Evolutionary conservation across 2,888 invertebrate genomes (phyloP).

Genomic region (Phaonia tiefii): DNA sequence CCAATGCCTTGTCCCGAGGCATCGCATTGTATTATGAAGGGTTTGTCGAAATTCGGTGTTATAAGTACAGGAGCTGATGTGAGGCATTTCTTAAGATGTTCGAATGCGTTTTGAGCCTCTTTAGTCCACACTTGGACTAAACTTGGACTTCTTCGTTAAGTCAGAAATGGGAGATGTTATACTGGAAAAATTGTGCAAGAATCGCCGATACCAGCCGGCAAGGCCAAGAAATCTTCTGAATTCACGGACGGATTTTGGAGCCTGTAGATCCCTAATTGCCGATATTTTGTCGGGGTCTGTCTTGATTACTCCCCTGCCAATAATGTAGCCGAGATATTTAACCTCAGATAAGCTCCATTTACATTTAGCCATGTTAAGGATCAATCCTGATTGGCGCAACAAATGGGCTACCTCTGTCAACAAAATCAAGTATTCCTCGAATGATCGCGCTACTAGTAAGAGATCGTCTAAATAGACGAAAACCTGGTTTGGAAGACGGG

Average conservation of each 20-base stretch:
- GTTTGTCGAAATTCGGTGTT: too few species aligned
- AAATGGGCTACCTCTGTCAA: constrained; percentile 15
- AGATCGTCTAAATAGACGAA: constrained; percentile 57
- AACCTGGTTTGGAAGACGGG: constrained; percentile 16
- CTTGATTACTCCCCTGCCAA: constrained; percentile 36
- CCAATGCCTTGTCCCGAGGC: too few species aligned
- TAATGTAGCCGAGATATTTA: constrained; percentile 40
- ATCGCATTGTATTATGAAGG: too few species aligned
- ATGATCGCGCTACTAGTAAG: too few species aligned
- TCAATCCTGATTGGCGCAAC: constrained; percentile 39
- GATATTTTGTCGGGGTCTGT: constrained; percentile 39
- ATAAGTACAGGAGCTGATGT: too few species aligned
- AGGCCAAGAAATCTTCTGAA: constrained; percentile 55
- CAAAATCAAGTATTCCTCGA: too few species aligned
- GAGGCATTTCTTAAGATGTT: too few species aligned
- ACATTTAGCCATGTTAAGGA: constrained; percentile 39
- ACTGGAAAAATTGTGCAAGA: not conserved
- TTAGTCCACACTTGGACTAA: constrained; percentile 15
- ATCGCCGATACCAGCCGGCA: constrained; percentile 12
- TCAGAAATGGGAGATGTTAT: constrained; percentile 52
- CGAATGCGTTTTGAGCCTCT: constrained; percentile 17
- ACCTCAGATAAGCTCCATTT: constrained; percentile 37
- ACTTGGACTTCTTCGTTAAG: constrained; percentile 42
- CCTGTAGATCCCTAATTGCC: constrained; percentile 34
- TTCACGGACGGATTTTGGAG: constrained; percentile 41